Base-by-base conservation (phyloP, 2,888 invertebrate species). In the Carabus problematicus region DNA sequence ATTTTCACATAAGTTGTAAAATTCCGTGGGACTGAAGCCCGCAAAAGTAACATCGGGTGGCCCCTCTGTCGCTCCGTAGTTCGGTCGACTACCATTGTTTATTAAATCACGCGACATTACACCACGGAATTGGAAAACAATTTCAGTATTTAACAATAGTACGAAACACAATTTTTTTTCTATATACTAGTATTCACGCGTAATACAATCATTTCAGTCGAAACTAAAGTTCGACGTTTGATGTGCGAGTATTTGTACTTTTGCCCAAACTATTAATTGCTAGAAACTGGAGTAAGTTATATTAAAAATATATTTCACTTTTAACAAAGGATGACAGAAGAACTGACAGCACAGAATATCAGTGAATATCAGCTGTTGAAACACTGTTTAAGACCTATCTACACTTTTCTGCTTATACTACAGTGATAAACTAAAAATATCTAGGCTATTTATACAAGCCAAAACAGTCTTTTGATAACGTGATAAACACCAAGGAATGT, bases 1-100 rank as follows among this genome's bases (percentile, higher is more conserved):
- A 76, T 89, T 89, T 79, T 94, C 94, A 77, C 91, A 91, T 56
- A 93, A 82, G 77, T 89, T 90, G 79, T 91, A 90, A 72, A 93
- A 86, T 80, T 92, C 92, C 1, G 90, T 89, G 2, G 90, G 89
- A 75, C 89, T 89, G 78, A 89, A 90, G 71, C 88, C 89, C 8
- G 87, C 86, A 72, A 89, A 89, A 56, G 88, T 89, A 19, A 93
- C 91, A 56, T 89, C 86, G 71, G 92, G 90, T n/a, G 78, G 72
- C 19, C 76, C 74, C 40, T 76, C 75, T 74, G 81, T 81, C 0
- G 81, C 76, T 7, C 82, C 82, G 72, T 82, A 82, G 74, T 79
- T 80, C 18, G 55, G 55, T 11, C 47, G 62, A 61, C 54, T 62
- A 18, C 62, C 62, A 29, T 42, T 69, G 47, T 69, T 69, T 61